Base-by-base conservation (phyloP, 2,797 vertebrate species). In the Chrysocyon brachyurus region DNA sequence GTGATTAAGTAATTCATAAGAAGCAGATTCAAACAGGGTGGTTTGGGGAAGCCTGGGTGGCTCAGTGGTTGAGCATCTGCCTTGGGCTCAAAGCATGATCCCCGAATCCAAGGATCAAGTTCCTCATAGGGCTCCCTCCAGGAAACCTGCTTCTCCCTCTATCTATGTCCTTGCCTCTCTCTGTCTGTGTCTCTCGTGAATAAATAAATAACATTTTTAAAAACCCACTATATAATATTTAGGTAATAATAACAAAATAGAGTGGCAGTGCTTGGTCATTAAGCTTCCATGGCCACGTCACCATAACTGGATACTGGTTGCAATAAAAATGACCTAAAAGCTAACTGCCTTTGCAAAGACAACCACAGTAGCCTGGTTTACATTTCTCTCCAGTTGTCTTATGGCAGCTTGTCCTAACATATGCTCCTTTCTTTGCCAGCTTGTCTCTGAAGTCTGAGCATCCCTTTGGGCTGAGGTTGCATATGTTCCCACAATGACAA, bases 391-490 rank as follows among this genome's bases (percentile, higher is more conserved):
- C 17, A 81, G 72, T 36, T 83, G 31, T 63, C 56, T 91, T 66
- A 75, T 75, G 36, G 64, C 94, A 94, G 40, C 46, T 87, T 82
- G 66, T 46, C 83, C 88, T 87, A 75, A 91, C 52, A 77, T 54
- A 52, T n/a, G 57, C 40, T 87, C 22, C n/a, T 91, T 91, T 75
- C 68, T 91, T 61, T 94, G 52, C 59, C 95, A 94, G 77, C 49
- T 94, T 89, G 91, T 49, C 84, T 91, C 73, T 96, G 49, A 91
- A 91, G 63, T 79, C 49, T 78, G 49, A 94, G 92, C n/a, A 68
- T 97, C 64, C 56, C 73, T 82, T 72, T 52, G 73, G 52, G 52
- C 40, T 94, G 78, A 94, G 84, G 89, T 94, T 86, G 85, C 59
- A 81, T 89, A 88, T 40, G 11, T 96, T 86, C 72, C 72, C 84